Evolutionary conservation across 2,113 vertebrate species (phyloP), one percentile per base, ranked within the genome.

Genomic region (Dolichotis patagonum): DNA sequence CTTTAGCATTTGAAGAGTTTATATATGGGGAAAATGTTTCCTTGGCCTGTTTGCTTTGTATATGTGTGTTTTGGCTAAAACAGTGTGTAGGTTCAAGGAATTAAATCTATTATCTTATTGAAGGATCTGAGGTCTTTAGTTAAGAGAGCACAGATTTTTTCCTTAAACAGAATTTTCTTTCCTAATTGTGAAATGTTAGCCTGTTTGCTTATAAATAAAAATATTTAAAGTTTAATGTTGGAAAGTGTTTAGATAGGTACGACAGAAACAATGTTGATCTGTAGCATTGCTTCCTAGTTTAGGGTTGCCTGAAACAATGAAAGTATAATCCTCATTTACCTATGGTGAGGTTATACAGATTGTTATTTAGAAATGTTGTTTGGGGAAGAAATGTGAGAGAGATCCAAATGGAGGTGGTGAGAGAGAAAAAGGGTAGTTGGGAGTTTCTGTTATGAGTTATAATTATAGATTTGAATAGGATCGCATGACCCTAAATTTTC

Each of bases 161-260:
- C 69, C 35, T 95, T 82, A 73, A 80, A 81, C 73, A 38, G 43
- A 83, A 75, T 95, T 94, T 94, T 87, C 38, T 91, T 96, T 93
- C 38, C 63, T 98, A 94, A 93, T 93, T 95, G 43, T 94, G 84
- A 84, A 86, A 93, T 87, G 87, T 93, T 89, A 58, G 32, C 32
- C 46, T 65, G n/a, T 89, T 97, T 93, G 63, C 86, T 92, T 92
- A 58, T 83, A 93, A 93, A 94, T 83, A 54, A 94, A 82, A 88
- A 78, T 95, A 1, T 85, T 75, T 86, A 19, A 94, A 83, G n/a
- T 96, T 95, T 95, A 92, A 90, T 85, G 54, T 95, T 81, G 41
- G 35, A 81, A 96, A 91, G 87, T 63, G 78, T 95, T 95, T 85
- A 69, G 35, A 65, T 91, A 85, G 71, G 60, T 95, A 62, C 94